Evolutionary conservation across 2,113 vertebrate species (phyloP), one percentile per base, ranked within the genome.

Genomic region (Eptesicus fuscus): DNA sequence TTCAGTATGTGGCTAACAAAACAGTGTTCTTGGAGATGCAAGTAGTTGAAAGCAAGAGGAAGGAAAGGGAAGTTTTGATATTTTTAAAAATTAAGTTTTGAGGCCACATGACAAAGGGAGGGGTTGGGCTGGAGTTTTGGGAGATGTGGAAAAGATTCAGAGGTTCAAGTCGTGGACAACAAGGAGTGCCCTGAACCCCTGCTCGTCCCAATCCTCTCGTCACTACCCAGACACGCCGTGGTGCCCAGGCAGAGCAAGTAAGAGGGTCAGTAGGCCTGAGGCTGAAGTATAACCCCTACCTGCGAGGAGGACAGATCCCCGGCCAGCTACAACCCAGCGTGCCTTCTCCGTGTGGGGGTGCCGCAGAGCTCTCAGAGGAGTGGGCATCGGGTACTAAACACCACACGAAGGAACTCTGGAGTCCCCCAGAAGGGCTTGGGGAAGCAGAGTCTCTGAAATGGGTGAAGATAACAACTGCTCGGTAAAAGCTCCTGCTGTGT

Each of bases 391-490:
- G 17, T 35, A 77, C 53, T 84, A 40, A 90, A 73, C 37, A 14
- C 16, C 13, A 4, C 22, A 32, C 56, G 23, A 53, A 47, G 35
- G n/a, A 32, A 5, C 37, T 18, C 3, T 37, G 30, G 67, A 35
- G 28, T 40, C 22, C 80, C 65, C 76, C 82, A 16, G 16, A 23
- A 88, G 53, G 65, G 53, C 84, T 73, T 90, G 51, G 22, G 70
- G 78, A 56, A 51, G 44, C 44, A 84, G 63, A 65, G 10, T 49
- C 92, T 82, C 53, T 90, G 65, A 89, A 91, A 65, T 63, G 8
- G 4, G 53, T 90, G 44, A 32, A 73, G 91, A 61, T 83, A 83
- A 25, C 79, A 65, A 61, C 9, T 37, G 16, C 51, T 85, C 74
- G 28, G 28, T 82, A 51, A 85, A 95, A 59, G 77, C 35, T 61